phyloP scores from a whole-genome alignment of 1,140 invertebrate genomes.

The Camponotus floridanus region DNA sequence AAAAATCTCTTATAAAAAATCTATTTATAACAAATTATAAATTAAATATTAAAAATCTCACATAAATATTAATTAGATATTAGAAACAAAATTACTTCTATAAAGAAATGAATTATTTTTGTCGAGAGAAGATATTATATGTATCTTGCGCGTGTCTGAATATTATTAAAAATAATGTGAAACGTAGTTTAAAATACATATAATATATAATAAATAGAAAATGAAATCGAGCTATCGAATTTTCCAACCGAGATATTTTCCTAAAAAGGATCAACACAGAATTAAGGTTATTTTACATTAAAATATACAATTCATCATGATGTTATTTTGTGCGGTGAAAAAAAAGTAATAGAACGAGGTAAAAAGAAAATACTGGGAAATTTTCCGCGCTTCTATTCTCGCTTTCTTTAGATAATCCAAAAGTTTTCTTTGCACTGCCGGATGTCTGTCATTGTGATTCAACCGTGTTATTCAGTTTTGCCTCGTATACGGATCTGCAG shows the following conservation, averaged over 20 bases:
- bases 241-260: slow-evolving; percentile 16
- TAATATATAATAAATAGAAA: not conserved
- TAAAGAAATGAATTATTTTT: not conserved
- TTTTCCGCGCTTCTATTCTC: not conserved
- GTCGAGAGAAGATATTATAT: not conserved
- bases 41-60: too few species aligned
- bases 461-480: slow-evolving; percentile 41
- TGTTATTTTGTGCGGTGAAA: not conserved
- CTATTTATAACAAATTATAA: too few species aligned
- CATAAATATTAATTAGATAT: not conserved
- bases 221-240: not conserved
- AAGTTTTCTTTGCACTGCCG: slow-evolving; percentile 45
- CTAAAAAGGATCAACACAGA: not conserved
- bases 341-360: not conserved
- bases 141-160: not conserved
- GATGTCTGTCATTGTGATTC: slow-evolving; percentile 38
- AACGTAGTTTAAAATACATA: not conserved
- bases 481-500: slow-evolving; percentile 25
- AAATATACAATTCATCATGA: slow-evolving; percentile 12
- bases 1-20: too few species aligned
- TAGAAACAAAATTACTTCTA: slow-evolving; percentile 10
- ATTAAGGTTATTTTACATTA: slow-evolving; percentile 19
- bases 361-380: slow-evolving; percentile 30
- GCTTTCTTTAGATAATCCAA: slow-evolving; percentile 43
- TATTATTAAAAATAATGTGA: not conserved